Percentiles rank a stretch among this genome's conserved stretches.
Conservation (phyloP, 2,797 vertebrate species). For the Syncerus caffer region DNA sequence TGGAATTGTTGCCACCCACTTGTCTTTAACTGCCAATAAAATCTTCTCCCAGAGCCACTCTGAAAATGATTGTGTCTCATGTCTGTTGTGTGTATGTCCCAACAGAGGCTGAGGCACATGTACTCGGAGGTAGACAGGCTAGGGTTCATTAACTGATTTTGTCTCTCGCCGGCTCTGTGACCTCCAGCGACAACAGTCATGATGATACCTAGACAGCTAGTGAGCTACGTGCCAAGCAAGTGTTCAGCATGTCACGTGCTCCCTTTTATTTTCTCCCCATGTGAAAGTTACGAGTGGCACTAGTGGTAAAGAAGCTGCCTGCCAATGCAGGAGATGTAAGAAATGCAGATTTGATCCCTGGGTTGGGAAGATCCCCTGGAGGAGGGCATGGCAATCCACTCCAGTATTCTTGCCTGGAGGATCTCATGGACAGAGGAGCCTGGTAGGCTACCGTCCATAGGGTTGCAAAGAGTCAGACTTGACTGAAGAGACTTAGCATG, state of each 20-base stretch:
- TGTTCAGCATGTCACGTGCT: accelerated
- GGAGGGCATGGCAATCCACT: background rate
- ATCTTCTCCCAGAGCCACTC: background rate
- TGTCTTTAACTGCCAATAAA: background rate
- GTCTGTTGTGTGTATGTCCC: background rate
- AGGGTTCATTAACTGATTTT: background rate
- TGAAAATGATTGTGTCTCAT: background rate
- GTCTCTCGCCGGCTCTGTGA: background rate
- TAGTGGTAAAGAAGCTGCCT: background rate
- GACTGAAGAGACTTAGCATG: background rate
- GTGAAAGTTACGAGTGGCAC: background rate
- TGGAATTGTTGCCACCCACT: background rate
- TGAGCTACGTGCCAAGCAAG: background rate
- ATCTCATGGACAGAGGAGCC: background rate
- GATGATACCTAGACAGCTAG: background rate
- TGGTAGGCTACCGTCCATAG: background rate
- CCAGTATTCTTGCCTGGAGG: background rate
- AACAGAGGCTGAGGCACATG: background rate
- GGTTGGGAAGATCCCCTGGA: background rate
- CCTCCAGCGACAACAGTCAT: background rate
- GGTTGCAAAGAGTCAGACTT: background rate
- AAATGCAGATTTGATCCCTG: background rate
- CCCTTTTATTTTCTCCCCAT: background rate
- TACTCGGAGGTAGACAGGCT: background rate
- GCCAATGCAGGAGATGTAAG: background rate